These are phyloP conservation scores for Cossypha polioptera DNA, from an alignment of 2,797 vertebrate genomes.

Conservation along the genomic window DNA sequence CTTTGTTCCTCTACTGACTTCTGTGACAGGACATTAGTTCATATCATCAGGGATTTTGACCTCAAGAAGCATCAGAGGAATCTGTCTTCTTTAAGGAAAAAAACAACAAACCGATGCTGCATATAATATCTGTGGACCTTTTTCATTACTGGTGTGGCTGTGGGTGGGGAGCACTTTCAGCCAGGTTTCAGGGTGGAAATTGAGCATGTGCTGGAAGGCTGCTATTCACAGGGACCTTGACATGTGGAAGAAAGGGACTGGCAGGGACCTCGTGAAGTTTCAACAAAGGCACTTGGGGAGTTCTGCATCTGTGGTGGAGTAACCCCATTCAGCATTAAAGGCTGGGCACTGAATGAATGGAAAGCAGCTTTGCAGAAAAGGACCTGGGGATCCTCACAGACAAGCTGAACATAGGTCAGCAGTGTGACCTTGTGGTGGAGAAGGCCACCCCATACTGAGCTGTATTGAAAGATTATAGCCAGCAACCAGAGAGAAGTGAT, in stretches of 20 bases:
- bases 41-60: background rate
- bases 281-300: background rate
- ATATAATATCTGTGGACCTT: background rate
- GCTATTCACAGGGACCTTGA: background rate
- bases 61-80: background rate
- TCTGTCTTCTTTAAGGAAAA: background rate
- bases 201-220: background rate
- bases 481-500: background rate
- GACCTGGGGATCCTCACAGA: background rate
- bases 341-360: background rate
- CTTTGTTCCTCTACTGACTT: background rate
- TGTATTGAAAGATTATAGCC: background rate
- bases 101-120: background rate
- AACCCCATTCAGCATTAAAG: background rate
- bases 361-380: background rate
- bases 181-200: background rate
- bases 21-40: background rate
- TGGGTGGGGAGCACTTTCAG: background rate
- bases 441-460: background rate
- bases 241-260: background rate
- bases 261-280: background rate
- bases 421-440: slow-evolving; percentile 10
- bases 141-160: background rate
- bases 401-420: slow-evolving; percentile 2
- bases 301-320: background rate